Evolutionary conservation across 2,113 vertebrate genomes (phyloP).

Genomic region (Rutilus rutilus): DNA sequence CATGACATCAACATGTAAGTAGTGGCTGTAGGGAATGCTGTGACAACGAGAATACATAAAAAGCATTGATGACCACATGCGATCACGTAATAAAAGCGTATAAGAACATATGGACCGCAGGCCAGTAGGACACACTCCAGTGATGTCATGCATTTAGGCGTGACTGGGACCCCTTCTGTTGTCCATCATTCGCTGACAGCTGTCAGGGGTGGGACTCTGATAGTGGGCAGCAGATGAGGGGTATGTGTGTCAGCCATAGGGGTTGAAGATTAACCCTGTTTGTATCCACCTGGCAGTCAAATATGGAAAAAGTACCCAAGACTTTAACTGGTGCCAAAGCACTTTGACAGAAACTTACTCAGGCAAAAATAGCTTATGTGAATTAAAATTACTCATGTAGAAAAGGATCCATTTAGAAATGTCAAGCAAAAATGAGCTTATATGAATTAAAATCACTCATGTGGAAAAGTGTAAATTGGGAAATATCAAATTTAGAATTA

Average conservation of each 20-base stretch:
- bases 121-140: neutral
- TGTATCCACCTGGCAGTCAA: constrained; percentile 39
- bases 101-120: constrained; percentile 1
- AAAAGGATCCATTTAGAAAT: neutral
- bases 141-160: constrained; percentile 38
- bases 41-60: constrained; percentile 20
- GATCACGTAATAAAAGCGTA: constrained; percentile 16
- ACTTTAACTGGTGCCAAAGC: neutral
- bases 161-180: constrained; percentile 15
- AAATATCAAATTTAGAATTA: neutral
- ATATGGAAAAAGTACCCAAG: neutral
- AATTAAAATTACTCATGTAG: constrained; percentile 21
- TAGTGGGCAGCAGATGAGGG: constrained; percentile 49
- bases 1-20: constrained; percentile 18
- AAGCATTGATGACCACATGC: constrained; percentile 13
- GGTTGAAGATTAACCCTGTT: constrained; percentile 32
- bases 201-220: constrained; percentile 41
- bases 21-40: neutral
- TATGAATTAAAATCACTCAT: constrained; percentile 1
- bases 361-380: constrained; percentile 7
- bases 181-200: constrained; percentile 55
- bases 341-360: neutral
- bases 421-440: neutral
- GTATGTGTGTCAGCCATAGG: constrained; percentile 34
- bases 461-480: constrained; percentile 17